phyloP scores from a whole-genome alignment of 2,113 vertebrate genomes.

The Tenebrosternarchus preto region DNA sequence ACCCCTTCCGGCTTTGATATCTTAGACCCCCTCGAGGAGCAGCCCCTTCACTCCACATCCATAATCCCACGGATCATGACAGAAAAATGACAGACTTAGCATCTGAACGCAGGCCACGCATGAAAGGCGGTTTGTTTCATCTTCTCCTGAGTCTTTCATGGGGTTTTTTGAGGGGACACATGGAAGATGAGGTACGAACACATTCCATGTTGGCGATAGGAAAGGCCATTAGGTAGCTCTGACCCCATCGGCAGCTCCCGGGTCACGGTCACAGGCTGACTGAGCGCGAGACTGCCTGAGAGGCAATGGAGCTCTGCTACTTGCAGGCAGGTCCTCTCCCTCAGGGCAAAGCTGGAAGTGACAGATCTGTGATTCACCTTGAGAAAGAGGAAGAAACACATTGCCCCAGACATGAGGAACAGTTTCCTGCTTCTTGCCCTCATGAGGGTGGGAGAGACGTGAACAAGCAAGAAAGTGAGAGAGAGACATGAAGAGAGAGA shows the following conservation, averaged over 20 bases:
- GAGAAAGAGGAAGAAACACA: conserved; percentile 23
- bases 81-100: conserved; percentile 66
- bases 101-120: conserved; percentile 51
- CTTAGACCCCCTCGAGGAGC: conserved; percentile 75
- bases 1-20: conserved; percentile 76
- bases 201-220: conserved; percentile 27
- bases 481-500: neutral
- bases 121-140: conserved; percentile 56
- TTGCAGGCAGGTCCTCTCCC: neutral
- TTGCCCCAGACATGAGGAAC: conserved; percentile 31
- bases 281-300: neutral
- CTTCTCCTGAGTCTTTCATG: conserved; percentile 21
- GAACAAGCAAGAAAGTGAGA: no score
- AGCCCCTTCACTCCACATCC: conserved; percentile 54
- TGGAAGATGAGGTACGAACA: conserved; percentile 26
- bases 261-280: neutral
- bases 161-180: conserved; percentile 28
- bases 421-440: neutral
- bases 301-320: conserved; percentile 1
- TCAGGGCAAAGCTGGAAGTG: conserved; percentile 36
- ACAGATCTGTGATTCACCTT: conserved; percentile 34
- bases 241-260: neutral
- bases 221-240: conserved; percentile 5
- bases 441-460: neutral
- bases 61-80: conserved; percentile 71